These are phyloP conservation scores for Periphyllus acericola DNA, from an alignment of 2,888 invertebrate genomes.

Conservation along the genomic window DNA sequence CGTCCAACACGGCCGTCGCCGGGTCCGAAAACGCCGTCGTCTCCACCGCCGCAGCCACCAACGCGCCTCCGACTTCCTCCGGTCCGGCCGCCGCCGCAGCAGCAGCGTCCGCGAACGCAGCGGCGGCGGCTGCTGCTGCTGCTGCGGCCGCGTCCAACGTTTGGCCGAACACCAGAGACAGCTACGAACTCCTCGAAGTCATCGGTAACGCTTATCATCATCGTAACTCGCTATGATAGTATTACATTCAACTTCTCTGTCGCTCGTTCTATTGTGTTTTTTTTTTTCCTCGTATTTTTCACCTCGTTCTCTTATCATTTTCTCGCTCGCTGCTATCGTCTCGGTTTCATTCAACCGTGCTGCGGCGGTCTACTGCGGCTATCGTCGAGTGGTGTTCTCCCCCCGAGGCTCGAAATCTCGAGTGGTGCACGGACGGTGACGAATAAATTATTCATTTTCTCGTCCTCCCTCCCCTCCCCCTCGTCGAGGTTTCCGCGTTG, in stretches of 20 bases:
- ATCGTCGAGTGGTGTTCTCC: too few relatives aligned
- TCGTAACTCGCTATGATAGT: neutral
- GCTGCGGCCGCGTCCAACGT: constrained; percentile 24
- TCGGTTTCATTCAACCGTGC: neutral
- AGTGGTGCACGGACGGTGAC: neutral
- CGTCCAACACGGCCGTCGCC: neutral
- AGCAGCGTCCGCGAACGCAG: neutral
- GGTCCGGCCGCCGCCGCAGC: neutral
- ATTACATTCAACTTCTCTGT: neutral
- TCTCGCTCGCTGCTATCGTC: neutral
- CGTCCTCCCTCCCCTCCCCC: neutral
- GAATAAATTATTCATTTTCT: neutral
- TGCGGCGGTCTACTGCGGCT: too few relatives aligned
- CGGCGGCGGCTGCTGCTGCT: neutral
- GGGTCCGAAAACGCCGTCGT: constrained; percentile 71
- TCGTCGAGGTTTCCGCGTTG: too few relatives aligned
- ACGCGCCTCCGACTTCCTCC: neutral
- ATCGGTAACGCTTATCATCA: constrained; percentile 74
- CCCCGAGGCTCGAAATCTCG: too few relatives aligned
- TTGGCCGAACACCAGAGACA: constrained; percentile 92
- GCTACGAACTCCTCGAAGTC: constrained; percentile 92
- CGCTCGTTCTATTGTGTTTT: neutral
- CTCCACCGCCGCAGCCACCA: neutral
- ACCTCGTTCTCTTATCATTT: neutral
- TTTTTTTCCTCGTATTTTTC: neutral